Base-by-base conservation (phyloP, 2,797 vertebrate genomes). In the Danionella dracula region DNA sequence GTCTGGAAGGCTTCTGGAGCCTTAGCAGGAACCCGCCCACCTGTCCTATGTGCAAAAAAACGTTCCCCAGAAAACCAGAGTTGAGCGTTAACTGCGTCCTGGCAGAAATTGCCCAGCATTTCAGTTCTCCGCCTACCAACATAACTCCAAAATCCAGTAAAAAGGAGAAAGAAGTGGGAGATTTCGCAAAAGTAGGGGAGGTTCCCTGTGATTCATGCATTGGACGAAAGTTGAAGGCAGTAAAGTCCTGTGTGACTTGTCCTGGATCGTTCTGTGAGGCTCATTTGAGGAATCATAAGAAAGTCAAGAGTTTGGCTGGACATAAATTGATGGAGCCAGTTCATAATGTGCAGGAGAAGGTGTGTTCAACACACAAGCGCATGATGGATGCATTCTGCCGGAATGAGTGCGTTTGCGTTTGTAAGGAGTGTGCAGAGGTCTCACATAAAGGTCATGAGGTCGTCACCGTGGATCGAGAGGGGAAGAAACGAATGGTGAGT, bases 31-130 rank as follows among this genome's bases (percentile, higher is more conserved):
- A 87, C 82, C 81, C 84, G 81, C 81, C 84, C 63, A 7, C 46
- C 4, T 91, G 89, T 74, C 90, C 89, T 78, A 90, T 90, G 88
- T 91, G 90, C 80, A 90, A 90, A 81, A 90, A 90, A 68, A 74
- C 8, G 73, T 91, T 84, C 81, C 10, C 68, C 76, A 85, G 23
- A 42, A 84, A 51, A 32, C 90, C 89, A 0, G 89, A 91, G 78
- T 88, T 90, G 78, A 89, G 85, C 8, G 79, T 91, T 70, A 91
- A 91, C 82, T 75, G 87, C 5, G 89, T 91, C 15, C 76, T 91
- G 70, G 89, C 90, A 0, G 90, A 90, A 21, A 91, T 91, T 50
- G 85, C 84, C 8, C 50, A 85, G 15, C 89, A 91, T 81, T 91
- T 91, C 68, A 3, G 3, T 27, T 27, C 23, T 27, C 23, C 23